Conservation (phyloP, 2,888 invertebrate genomes). For the Perizoma affinitatum region DNA sequence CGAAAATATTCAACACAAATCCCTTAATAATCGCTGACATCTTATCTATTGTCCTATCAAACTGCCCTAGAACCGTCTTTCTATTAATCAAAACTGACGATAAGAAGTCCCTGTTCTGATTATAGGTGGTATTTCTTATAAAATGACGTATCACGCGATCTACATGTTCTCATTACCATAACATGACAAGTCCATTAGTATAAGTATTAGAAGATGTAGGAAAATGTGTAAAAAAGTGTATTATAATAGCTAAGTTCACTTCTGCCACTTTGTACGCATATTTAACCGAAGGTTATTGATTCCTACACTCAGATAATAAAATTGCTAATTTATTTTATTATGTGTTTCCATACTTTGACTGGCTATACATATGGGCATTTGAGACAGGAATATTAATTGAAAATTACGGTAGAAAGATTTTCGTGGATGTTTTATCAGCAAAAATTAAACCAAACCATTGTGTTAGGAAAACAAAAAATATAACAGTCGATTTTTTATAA, state of each 20-base stretch:
- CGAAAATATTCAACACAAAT: too few relatives aligned
- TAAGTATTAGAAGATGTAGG: constrained; percentile 44
- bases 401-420: too few relatives aligned
- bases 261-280: constrained; percentile 33
- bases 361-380: too few relatives aligned
- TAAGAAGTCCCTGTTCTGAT: constrained; percentile 18
- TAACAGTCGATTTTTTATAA: too few relatives aligned
- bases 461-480: too few relatives aligned
- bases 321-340: too few relatives aligned
- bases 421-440: too few relatives aligned
- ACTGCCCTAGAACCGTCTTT: constrained; percentile 23
- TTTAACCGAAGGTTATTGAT: constrained; percentile 13
- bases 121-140: constrained; percentile 34
- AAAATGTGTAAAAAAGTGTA: constrained; percentile 36
- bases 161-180: constrained; percentile 75
- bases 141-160: constrained; percentile 75
- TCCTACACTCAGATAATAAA: background rate
- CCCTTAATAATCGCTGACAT: constrained; percentile 5
- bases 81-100: constrained; percentile 39
- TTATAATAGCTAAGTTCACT: constrained; percentile 34
- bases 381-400: too few relatives aligned
- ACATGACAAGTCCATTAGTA: constrained; percentile 80
- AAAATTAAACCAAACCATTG: too few relatives aligned
- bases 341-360: too few relatives aligned
- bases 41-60: constrained; percentile 25